These are phyloP conservation scores for Gibbula magus DNA, from an alignment of 2,888 invertebrate species.

Conservation along the genomic window DNA sequence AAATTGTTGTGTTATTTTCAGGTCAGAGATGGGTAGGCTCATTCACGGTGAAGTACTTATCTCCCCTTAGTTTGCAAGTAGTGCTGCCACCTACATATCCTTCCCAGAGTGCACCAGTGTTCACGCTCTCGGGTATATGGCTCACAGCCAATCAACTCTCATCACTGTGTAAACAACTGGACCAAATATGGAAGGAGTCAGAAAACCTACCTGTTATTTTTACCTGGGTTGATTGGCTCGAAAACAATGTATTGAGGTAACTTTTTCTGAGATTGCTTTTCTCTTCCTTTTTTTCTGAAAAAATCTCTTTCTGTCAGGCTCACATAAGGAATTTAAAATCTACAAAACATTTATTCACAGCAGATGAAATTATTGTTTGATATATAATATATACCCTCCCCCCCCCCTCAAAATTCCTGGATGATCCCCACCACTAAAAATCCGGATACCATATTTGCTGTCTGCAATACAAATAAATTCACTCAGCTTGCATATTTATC, in stretches of 20 bases:
- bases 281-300: too few relatives aligned
- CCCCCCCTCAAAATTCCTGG: too few relatives aligned
- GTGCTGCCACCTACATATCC: constrained; percentile 65
- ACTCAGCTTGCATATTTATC: too few relatives aligned
- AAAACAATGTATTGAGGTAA: constrained; percentile 58
- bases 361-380: too few relatives aligned
- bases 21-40: constrained; percentile 52
- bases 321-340: too few relatives aligned
- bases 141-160: constrained; percentile 54
- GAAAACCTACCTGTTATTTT: constrained; percentile 59
- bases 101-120: constrained; percentile 53
- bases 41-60: constrained; percentile 53
- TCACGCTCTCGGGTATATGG: constrained; percentile 61
- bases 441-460: too few relatives aligned
- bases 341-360: too few relatives aligned
- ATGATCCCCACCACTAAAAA: too few relatives aligned
- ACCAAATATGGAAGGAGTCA: constrained; percentile 55
- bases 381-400: too few relatives aligned
- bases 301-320: too few relatives aligned
- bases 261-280: neutral
- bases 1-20: constrained; percentile 29
- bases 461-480: too few relatives aligned
- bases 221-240: constrained; percentile 67
- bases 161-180: constrained; percentile 56
- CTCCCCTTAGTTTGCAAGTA: constrained; percentile 58